phyloP scores from a whole-genome alignment of 2,113 vertebrate genomes.

The Aldabrachelys gigantea region DNA sequence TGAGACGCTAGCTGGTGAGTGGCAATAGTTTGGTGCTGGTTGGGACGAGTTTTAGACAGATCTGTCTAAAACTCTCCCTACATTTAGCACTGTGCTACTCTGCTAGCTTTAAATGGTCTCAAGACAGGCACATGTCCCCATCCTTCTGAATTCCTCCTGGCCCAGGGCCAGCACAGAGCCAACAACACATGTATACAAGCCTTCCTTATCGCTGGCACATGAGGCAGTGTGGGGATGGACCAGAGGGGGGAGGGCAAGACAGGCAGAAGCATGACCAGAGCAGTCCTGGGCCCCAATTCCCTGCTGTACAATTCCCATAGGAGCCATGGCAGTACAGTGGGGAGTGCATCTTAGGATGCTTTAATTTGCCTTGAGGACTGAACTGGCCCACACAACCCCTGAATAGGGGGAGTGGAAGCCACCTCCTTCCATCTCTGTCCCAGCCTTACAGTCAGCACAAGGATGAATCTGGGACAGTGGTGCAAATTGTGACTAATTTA shows the following conservation, averaged over 20 bases:
- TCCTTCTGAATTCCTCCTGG: too few species aligned
- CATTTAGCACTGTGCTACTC: neutral
- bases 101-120: accelerated
- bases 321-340: neutral
- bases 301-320: neutral
- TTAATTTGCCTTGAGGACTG: neutral
- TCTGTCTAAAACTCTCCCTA: too few species aligned
- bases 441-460: too few species aligned
- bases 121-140: neutral
- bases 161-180: accelerated
- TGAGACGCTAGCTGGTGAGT: too few species aligned
- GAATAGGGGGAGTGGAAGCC: too few species aligned
- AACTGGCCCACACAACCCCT: neutral
- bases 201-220: accelerated
- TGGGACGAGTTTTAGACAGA: too few species aligned
- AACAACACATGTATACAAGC: accelerated
- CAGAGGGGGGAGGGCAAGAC: neutral
- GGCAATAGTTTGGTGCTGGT: too few species aligned
- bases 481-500: too few species aligned
- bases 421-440: too few species aligned
- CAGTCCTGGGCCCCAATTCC: neutral
- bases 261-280: neutral
- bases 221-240: neutral
- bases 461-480: too few species aligned
- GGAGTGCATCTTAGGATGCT: accelerated